Conservation (phyloP, 2,888 invertebrate genomes). For the Andrena bucephala region DNA sequence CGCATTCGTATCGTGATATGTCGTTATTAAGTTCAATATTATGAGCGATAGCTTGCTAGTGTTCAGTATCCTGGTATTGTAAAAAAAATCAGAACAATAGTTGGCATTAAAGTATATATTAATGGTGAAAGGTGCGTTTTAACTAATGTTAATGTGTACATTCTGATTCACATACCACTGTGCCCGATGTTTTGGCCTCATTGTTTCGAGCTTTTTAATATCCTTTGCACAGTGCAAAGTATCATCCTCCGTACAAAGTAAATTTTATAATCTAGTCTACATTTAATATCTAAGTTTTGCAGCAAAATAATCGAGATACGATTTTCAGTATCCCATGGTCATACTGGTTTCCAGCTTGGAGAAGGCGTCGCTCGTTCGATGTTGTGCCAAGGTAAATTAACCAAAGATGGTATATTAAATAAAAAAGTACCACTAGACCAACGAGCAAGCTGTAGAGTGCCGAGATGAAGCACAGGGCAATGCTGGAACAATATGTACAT, state of each 20-base stretch:
- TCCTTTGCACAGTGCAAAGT: constrained; percentile 36
- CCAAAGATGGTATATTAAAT: constrained; percentile 84
- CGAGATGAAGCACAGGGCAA: constrained; percentile 85
- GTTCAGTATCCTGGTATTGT: constrained; percentile 10
- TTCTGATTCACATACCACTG: constrained; percentile 38
- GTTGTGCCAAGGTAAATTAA: constrained; percentile 81
- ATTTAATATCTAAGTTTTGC: constrained; percentile 74
- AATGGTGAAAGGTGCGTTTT: constrained; percentile 18
- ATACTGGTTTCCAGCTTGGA: constrained; percentile 67
- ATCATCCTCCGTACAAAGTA: constrained; percentile 46
- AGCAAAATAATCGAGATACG: constrained; percentile 78
- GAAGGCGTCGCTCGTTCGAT: constrained; percentile 78
- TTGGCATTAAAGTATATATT: constrained; percentile 33
- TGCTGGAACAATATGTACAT: constrained; percentile 81
- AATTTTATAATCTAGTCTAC: constrained; percentile 53
- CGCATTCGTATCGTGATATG: constrained; percentile 36
- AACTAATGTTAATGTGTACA: constrained; percentile 32
- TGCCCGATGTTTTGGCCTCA: constrained; percentile 37
- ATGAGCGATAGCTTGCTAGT: constrained; percentile 28
- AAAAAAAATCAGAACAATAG: constrained; percentile 4
- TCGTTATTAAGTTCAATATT: constrained; percentile 25
- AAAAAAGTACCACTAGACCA: constrained; percentile 81
- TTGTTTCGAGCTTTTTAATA: constrained; percentile 35
- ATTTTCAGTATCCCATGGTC: constrained; percentile 76
- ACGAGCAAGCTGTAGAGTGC: constrained; percentile 84